phyloP scores from a whole-genome alignment of 1,140 invertebrate species.

The Bombus waltoni region DNA sequence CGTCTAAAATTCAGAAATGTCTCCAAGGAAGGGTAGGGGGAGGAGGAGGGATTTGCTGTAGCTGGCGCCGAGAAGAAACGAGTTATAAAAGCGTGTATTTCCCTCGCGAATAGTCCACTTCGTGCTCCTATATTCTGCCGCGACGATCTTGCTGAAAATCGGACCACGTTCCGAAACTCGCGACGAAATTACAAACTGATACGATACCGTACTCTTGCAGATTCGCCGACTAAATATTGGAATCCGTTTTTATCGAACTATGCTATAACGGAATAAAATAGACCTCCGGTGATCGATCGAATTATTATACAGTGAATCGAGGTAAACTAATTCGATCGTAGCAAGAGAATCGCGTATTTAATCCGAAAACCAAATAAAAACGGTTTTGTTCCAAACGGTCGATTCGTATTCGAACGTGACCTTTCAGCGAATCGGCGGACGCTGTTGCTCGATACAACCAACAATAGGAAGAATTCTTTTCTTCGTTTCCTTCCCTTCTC shows the following conservation, averaged over 20 bases:
- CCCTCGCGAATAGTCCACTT: slow-evolving; percentile 58
- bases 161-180: slow-evolving; percentile 29
- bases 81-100: slow-evolving; percentile 65
- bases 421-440: not conserved
- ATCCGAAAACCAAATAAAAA: not conserved
- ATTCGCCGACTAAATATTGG: not conserved
- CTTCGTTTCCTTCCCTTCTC: not conserved
- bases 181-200: slow-evolving; percentile 42
- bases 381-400: not conserved
- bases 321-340: not conserved
- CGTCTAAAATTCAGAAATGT: slow-evolving; percentile 66
- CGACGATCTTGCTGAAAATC: slow-evolving; percentile 43
- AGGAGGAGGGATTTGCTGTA: slow-evolving; percentile 52
- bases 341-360: not conserved
- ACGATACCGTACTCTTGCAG: too few species aligned
- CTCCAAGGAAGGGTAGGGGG: slow-evolving; percentile 51
- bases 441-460: too few species aligned
- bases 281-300: not conserved
- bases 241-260: not conserved
- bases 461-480: not conserved
- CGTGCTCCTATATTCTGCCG: slow-evolving; percentile 39
- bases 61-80: slow-evolving; percentile 43
- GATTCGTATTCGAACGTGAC: not conserved
- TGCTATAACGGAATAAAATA: too few species aligned
- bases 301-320: not conserved